Evolutionary conservation across 1,140 invertebrate genomes (phyloP), one percentile per base, ranked within the genome.

Genomic region (Hylaeus anthracinus): DNA sequence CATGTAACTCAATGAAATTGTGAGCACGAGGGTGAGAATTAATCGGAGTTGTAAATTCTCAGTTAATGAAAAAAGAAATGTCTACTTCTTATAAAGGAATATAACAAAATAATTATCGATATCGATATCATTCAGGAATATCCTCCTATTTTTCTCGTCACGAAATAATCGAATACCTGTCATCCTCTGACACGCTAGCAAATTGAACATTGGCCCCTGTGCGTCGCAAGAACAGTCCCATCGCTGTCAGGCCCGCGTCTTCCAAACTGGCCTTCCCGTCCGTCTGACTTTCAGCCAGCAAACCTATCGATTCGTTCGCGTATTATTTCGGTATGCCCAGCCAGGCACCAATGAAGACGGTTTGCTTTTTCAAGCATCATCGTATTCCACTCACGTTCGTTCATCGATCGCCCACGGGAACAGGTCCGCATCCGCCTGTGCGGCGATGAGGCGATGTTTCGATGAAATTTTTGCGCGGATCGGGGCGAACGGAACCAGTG

Each of bases 281-380:
- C 55, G 39, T 1, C 58, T 58, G 39, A 10, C 12, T 45, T 14
- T 45, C 60, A 55, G 63, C 63, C 48, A n/a, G 14, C 43, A 10
- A 37, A 80, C 78, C 64, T 82, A 86, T 61, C 81, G 81, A 83
- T 83, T 77, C 48, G 81, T 64, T 37, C 72, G 58, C 48, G 43
- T 80, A 83, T 83, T 86, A 86, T 74, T 83, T 69, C 60, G 58
- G 48, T 75, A 66, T 53, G 45, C 72, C 39, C 39, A 14, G 37
- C 58, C 14, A 48, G 43, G 9, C 66, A 8, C 41, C 51, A 45
- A 56, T 71, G 56, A 63, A 56, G 80, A 55, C 65, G 64, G 14
- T 55, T 56, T 66, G 61, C 63, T 80, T 83, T 77, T 63, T 77
- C 61, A 63, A 79, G 58, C 70, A 85, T 84, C 58, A 39, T 26